phyloP scores from a whole-genome alignment of 2,797 vertebrate genomes.

The Tenualosa thibaudeaui region DNA sequence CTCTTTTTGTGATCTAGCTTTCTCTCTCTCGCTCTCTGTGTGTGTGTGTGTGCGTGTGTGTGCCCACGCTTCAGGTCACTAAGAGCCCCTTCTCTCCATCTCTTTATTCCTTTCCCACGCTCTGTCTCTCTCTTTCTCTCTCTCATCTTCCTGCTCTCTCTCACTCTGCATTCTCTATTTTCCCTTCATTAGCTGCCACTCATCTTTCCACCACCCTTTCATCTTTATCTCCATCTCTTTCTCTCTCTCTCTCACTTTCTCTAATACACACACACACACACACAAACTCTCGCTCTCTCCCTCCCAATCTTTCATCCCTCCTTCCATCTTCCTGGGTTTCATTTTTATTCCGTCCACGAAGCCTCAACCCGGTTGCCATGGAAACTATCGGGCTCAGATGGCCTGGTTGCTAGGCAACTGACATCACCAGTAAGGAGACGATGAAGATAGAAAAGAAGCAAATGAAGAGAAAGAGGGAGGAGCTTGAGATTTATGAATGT shows the following conservation, averaged over 20 bases:
- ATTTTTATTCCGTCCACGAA: conserved; percentile 54
- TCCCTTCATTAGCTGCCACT: conserved; percentile 13
- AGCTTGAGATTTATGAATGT: conserved; percentile 37
- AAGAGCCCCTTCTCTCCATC: conserved; percentile 7
- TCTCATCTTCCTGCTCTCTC: background rate
- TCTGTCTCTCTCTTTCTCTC: conserved; percentile 49
- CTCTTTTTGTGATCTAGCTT: background rate
- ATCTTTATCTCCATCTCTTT: background rate
- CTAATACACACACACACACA: conserved; percentile 23
- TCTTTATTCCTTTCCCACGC: conserved; percentile 27
- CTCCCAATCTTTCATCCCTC: conserved; percentile 29
- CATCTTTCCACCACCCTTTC: background rate
- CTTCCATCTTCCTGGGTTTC: conserved; percentile 48
- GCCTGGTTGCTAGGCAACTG: conserved; percentile 56
- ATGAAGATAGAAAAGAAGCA: conserved; percentile 52
- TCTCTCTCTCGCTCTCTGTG: background rate
- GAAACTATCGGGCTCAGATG: conserved; percentile 57
- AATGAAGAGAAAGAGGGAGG: conserved; percentile 34
- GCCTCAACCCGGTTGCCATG: conserved; percentile 47
- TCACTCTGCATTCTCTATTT: background rate
- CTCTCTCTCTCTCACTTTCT: background rate
- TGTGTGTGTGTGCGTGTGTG: conserved; percentile 13
- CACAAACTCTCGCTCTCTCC: conserved; percentile 3
- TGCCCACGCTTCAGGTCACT: conserved; percentile 26
- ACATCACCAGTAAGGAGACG: conserved; percentile 54